phyloP scores from a whole-genome alignment of 2,113 vertebrate species.

The Jaculus jaculus region DNA sequence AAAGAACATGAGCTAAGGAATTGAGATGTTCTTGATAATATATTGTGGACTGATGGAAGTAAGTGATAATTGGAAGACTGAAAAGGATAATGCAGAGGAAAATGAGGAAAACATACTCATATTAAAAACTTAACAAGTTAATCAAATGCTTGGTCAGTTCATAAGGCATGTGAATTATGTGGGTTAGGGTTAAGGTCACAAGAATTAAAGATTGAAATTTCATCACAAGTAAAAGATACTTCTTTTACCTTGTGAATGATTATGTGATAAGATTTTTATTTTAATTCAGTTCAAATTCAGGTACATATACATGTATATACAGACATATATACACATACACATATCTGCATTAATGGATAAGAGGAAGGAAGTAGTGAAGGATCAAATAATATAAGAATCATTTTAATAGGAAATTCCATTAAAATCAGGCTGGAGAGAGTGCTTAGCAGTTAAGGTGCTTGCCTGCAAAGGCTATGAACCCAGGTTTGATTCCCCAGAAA shows the following conservation, averaged over 20 bases:
- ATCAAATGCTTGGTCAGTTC: neutral
- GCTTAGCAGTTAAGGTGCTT: no score
- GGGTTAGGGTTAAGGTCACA: neutral
- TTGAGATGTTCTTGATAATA: neutral
- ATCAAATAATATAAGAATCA: neutral
- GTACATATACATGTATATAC: neutral
- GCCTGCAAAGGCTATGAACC: no score
- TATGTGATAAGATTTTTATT: neutral
- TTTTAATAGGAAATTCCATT: conserved; percentile 10
- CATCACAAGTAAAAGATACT: neutral
- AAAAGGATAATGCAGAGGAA: neutral
- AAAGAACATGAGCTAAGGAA: no score
- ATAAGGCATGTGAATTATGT: neutral
- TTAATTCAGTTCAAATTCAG: neutral
- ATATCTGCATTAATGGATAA: neutral
- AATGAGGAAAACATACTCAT: neutral
- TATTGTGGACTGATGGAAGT: neutral
- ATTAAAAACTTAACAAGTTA: neutral
- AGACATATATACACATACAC: neutral
- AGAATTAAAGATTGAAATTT: neutral
- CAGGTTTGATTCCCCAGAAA: no score
- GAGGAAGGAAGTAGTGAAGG: no score
- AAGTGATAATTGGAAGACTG: neutral
- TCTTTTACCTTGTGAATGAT: neutral
- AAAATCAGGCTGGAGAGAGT: no score